Evolutionary conservation across 1,140 invertebrate species (phyloP).

Genomic region (Papilio xuthus): DNA sequence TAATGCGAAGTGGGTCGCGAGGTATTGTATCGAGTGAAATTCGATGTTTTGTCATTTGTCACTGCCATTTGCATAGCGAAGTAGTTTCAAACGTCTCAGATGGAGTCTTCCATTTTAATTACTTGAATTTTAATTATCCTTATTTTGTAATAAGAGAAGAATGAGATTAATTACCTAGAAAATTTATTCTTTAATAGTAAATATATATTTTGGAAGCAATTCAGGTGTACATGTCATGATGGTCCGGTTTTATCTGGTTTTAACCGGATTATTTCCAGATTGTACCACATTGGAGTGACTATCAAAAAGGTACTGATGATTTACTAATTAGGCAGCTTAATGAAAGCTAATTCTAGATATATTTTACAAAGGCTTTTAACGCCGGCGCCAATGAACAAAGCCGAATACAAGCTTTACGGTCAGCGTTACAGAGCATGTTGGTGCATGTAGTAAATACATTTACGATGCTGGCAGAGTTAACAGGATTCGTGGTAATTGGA

Average conservation of each 20-base stretch:
- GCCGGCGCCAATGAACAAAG: background rate
- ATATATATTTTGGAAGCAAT: too few relatives aligned
- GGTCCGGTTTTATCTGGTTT: too few relatives aligned
- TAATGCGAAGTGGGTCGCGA: slow-evolving; percentile 28
- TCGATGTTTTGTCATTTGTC: slow-evolving; percentile 39
- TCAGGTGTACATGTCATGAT: too few relatives aligned
- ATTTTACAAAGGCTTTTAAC: background rate
- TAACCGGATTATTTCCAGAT: too few relatives aligned
- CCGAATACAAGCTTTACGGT: background rate
- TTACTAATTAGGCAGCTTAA: background rate
- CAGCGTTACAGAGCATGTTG: slow-evolving; percentile 9
- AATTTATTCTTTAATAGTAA: too few relatives aligned
- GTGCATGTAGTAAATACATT: slow-evolving; percentile 19
- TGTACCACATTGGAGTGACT: too few relatives aligned
- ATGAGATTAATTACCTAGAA: background rate
- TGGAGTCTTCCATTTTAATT: slow-evolving; percentile 12
- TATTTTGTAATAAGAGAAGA: background rate
- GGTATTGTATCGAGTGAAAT: slow-evolving; percentile 37
- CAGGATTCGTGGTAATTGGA: slow-evolving; percentile 29
- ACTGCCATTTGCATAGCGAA: slow-evolving; percentile 33
- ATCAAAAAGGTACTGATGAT: background rate
- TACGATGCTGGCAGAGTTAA: slow-evolving; percentile 8
- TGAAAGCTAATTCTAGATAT: background rate
- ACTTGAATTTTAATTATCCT: background rate
- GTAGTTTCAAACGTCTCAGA: slow-evolving; percentile 23